Conservation (phyloP, 1,140 invertebrate species). For the Lasaia peninsularis region DNA sequence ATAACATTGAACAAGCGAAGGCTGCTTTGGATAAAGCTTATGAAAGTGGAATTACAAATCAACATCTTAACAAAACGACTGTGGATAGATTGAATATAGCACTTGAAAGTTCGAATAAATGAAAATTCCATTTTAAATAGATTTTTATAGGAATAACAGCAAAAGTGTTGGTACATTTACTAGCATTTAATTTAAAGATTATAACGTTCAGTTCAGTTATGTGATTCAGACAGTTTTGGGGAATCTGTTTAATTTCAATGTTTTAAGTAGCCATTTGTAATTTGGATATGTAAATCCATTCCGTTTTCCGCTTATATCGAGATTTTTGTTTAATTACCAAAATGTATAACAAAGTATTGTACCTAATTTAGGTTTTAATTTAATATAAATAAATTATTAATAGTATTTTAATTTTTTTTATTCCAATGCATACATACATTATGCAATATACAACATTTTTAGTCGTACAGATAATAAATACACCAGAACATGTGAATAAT, state of each 20-base stretch:
- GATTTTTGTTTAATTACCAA: not conserved
- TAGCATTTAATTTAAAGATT: no score
- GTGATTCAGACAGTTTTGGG: not conserved
- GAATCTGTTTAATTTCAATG: not conserved
- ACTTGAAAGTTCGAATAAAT: constrained; percentile 56
- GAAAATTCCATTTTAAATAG: constrained; percentile 21
- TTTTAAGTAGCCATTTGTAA: not conserved
- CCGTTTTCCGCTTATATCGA: not conserved
- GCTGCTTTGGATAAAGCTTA: constrained; percentile 73
- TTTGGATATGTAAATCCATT: not conserved
- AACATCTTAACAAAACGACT: constrained; percentile 78
- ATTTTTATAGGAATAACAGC: not conserved
- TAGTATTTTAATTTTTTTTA: not conserved
- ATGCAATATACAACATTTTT: no score
- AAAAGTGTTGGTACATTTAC: no score
- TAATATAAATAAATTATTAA: constrained; percentile 15
- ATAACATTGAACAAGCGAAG: constrained; percentile 76
- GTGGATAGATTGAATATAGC: constrained; percentile 76
- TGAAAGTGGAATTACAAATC: constrained; percentile 70
- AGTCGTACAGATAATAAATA: no score
- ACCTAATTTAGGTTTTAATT: constrained; percentile 21
- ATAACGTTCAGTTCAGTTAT: no score
- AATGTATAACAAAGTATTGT: constrained; percentile 9
- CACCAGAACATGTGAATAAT: no score
- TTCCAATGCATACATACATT: no score